Evolutionary conservation across 2,888 invertebrate species (phyloP).

Genomic region (Tholera decimalis): DNA sequence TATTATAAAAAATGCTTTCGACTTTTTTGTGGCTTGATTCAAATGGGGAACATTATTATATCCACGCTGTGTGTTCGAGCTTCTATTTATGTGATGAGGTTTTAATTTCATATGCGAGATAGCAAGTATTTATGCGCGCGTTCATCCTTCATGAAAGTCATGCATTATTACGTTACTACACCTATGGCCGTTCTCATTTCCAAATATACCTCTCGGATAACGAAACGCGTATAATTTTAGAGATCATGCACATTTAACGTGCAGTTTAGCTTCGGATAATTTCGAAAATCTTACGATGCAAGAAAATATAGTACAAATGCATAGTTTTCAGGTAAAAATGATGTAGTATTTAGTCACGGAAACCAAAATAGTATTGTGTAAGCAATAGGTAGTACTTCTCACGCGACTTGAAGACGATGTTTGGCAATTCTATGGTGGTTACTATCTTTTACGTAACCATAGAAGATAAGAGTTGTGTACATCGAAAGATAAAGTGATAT

Average conservation of each 20-base stretch:
- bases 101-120: slow-evolving; percentile 4
- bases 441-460: slow-evolving; percentile 60
- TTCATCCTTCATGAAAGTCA: slow-evolving; percentile 45
- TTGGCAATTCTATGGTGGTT: slow-evolving; percentile 47
- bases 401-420: slow-evolving; percentile 62
- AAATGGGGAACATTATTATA: slow-evolving; percentile 1
- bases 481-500: slow-evolving; percentile 46
- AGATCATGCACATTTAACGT: slow-evolving; percentile 39
- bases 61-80: background rate
- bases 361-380: slow-evolving; percentile 35
- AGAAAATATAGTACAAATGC: slow-evolving; percentile 21
- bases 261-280: slow-evolving; percentile 4
- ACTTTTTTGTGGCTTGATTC: background rate
- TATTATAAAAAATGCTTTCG: background rate
- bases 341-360: slow-evolving; percentile 38
- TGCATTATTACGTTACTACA: slow-evolving; percentile 20
- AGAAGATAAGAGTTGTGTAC: slow-evolving; percentile 49
- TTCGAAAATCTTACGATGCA: slow-evolving; percentile 24
- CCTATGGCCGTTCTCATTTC: slow-evolving; percentile 37
- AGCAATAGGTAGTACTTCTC: slow-evolving; percentile 58
- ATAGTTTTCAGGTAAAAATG: slow-evolving; percentile 51
- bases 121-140: slow-evolving; percentile 19
- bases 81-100: slow-evolving; percentile 8
- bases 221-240: slow-evolving; percentile 26
- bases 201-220: slow-evolving; percentile 30